Evolutionary conservation across 2,888 invertebrate genomes (phyloP).

Genomic region (Cerastoderma edule): DNA sequence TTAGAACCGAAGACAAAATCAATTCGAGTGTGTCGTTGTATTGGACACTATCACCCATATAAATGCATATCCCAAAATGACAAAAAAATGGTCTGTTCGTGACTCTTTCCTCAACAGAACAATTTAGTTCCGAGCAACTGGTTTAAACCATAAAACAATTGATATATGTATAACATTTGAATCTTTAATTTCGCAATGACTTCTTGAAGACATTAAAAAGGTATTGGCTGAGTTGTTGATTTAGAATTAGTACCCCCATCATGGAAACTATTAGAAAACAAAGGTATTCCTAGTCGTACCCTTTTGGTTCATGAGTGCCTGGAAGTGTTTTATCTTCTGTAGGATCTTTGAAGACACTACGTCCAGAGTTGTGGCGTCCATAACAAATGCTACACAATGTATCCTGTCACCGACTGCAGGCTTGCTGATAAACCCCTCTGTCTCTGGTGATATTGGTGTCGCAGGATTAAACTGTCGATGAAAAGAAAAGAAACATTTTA

Average conservation of each 20-base stretch:
- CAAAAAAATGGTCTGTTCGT: background rate
- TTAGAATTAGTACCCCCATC: background rate
- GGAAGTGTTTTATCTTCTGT: constrained; percentile 31
- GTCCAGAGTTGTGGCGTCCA: constrained; percentile 24
- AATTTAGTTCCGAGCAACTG: background rate
- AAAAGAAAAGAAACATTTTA: background rate
- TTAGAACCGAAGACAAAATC: no score
- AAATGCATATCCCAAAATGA: background rate
- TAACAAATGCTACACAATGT: constrained; percentile 37
- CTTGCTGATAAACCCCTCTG: constrained; percentile 26
- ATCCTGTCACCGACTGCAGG: constrained; percentile 24
- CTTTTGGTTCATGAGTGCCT: constrained; percentile 25
- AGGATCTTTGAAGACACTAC: constrained; percentile 29
- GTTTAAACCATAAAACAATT: background rate
- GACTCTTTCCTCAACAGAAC: background rate
- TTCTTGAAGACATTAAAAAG: background rate
- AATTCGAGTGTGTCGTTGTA: background rate
- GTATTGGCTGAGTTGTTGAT: background rate
- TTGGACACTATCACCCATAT: background rate
- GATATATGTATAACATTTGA: background rate
- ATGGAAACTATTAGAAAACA: background rate
- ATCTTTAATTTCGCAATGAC: background rate
- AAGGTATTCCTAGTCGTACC: constrained; percentile 5
- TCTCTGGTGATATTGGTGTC: constrained; percentile 30
- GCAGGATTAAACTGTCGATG: constrained; percentile 30